Evolutionary conservation across 2,113 vertebrate genomes (phyloP).

Genomic region (Motacilla alba): DNA sequence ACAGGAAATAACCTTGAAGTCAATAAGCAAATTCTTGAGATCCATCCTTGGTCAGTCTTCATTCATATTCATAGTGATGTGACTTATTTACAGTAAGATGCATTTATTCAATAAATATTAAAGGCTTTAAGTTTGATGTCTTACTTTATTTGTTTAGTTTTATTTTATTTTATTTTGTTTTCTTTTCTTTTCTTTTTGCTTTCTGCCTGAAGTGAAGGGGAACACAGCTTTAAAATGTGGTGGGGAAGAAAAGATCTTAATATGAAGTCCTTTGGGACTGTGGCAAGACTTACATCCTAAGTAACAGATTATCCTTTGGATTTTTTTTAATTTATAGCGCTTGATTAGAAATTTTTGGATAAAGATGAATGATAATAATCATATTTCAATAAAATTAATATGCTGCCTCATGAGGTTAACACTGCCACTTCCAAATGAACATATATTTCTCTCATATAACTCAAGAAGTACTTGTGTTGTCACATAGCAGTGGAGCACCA

Average conservation of each 20-base stretch:
- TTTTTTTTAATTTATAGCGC: neutral
- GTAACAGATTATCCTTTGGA: neutral
- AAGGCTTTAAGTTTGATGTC: neutral
- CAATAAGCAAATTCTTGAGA: neutral
- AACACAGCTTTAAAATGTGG: neutral
- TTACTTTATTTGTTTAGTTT: neutral
- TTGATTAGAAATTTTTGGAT: neutral
- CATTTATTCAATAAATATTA: neutral
- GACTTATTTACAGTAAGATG: neutral
- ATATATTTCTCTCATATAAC: rapidly evolving
- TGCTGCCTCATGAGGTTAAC: neutral
- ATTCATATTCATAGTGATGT: neutral
- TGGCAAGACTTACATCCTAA: neutral
- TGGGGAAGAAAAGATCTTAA: neutral
- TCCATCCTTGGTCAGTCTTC: neutral
- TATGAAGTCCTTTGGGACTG: neutral
- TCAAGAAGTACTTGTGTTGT: neutral
- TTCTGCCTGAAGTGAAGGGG: neutral
- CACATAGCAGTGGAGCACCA: neutral
- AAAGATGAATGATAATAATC: neutral
- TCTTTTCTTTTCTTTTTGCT: neutral
- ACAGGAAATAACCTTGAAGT: neutral
- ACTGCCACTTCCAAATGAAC: neutral
- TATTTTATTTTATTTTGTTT: neutral
- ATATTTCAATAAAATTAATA: neutral